Evolutionary conservation across 1,140 invertebrate genomes (phyloP), one percentile per base, ranked within the genome.

Genomic region (Pseudomyrmex cubaensis): DNA sequence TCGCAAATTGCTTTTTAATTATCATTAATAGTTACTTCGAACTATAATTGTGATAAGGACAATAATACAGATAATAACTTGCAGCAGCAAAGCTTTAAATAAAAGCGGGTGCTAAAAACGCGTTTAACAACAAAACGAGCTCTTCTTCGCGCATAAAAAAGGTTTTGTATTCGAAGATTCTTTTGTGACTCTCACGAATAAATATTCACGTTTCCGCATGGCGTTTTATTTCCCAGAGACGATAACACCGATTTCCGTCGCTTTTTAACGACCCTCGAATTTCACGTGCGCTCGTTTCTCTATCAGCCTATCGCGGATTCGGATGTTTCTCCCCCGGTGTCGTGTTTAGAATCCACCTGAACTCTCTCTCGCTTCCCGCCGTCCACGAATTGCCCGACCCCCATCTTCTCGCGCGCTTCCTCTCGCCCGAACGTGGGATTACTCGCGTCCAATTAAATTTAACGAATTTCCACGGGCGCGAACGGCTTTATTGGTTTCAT

Each of bases 391-490:
- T 52, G 73, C 17, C 46, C 44, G 35, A n/a, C n/a, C 50, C 35
- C 67, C 50, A 25, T 59, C 59, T 50, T 57, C 52, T 1, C 48
- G 35, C 59, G 22, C 64, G 61, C 66, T 70, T 25, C 35, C 35
- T 35, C 63, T 76, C 86, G 52, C 62, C 46, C 70, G 63, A 78
- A 56, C 67, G 85, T 64, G 85, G 82, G 90, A 93, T 93, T 92
- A 93, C 89, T 92, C 85, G 89, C 91, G 89, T 93, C 92, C 93
- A 93, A 93, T 94, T 93, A 93, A 94, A 93, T 93, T 94, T 93
- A 94, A 93, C 92, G 92, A 93, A 94, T 89, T 89, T 86, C 82
- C 84, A 66, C 85, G 90, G 84, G 84, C 66, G 84, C 87, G 85
- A 87, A 87, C 87, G 90, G 90, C 86, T 91, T 93, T 93, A 94